Percentiles rank a stretch among this genome's conserved stretches.
Conservation (phyloP, 2,113 vertebrate species). For the Rhegmatorhina hoffmannsi region DNA sequence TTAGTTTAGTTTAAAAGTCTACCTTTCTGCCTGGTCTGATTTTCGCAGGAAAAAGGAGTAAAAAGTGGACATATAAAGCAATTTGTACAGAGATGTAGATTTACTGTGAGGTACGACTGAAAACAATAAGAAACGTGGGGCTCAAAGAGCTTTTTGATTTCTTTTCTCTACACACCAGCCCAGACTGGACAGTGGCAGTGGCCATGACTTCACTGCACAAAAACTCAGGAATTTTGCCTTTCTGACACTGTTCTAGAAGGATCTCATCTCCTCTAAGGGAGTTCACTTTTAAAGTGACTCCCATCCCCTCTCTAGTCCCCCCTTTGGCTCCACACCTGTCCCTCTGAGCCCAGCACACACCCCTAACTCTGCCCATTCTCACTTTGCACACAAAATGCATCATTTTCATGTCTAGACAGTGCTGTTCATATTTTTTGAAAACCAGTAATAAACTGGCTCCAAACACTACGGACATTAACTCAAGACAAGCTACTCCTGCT, state of each 20-base stretch:
- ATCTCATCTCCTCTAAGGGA: background rate
- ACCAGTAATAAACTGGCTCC: background rate
- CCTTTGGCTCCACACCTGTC: background rate
- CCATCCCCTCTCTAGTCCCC: background rate
- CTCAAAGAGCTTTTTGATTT: constrained; percentile 64
- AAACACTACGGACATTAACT: background rate
- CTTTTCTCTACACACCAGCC: constrained; percentile 62
- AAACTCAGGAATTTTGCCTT: constrained; percentile 15
- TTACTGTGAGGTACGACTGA: constrained; percentile 66
- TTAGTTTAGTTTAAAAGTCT: constrained; percentile 63
- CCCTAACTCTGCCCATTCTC: background rate
- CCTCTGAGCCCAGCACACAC: background rate
- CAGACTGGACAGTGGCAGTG: constrained; percentile 47
- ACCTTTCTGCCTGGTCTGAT: constrained; percentile 67
- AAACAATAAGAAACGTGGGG: constrained; percentile 37
- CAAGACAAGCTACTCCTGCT: constrained; percentile 33
- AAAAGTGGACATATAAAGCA: constrained; percentile 64
- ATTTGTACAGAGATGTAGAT: constrained; percentile 49
- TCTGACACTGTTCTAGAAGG: background rate
- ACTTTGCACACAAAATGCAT: background rate
- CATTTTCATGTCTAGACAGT: constrained; percentile 6
- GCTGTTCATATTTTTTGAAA: constrained; percentile 9
- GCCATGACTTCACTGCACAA: background rate
- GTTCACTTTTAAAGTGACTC: background rate
- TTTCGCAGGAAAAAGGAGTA: constrained; percentile 64